Base-by-base conservation (phyloP, 1,140 invertebrate genomes). In the Steinernema feltiae region DNA sequence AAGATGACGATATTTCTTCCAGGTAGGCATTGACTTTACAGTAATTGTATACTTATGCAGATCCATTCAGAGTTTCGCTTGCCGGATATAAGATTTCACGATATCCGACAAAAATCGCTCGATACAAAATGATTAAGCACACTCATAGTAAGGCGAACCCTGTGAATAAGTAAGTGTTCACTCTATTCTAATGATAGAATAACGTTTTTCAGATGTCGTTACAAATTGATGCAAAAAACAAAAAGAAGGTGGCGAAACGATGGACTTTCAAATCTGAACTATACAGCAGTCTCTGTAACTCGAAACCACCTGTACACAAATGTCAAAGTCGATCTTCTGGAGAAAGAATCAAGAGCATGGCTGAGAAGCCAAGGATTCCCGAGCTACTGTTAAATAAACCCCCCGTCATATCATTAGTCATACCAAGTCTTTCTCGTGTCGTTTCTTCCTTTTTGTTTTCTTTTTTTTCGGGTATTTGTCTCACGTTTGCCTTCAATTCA, bases 231-330 rank as follows among this genome's bases (percentile, higher is more conserved):
- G 53, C 92, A 91, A 77, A 91, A 91, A 77, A 94, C 93, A 1
- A 92, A 91, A 80, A 91, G 91, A 83, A 90, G 92, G 82, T 94
- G 92, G 86, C 90, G 91, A 76, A 91, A 90, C 63, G 94, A 97
- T 84, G 94, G 94, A 15, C 89, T 96, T 27, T 93, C 90, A 79
- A 93, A 90, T 82, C 90, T 95, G n/a, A 90, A 92, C 78, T 97
- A 96, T 87, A 90, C 91, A 78, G 80, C 92, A 35, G 87, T 92
- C 32, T 89, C 91, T 75, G 89, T 92, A 29, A 89, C 91, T 77
- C 89, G 91, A 72, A 89, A 90, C 46, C 85, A 81, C 48, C 79
- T 90, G 1, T 90, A 88, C 80, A 90, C 89, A 0, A 88, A 86
- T 84, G 82, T 89, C 15, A 78, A 85, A 1, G 87, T 87, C 1